Conservation (phyloP, 2,888 invertebrate species). For the Lutraria lutraria region DNA sequence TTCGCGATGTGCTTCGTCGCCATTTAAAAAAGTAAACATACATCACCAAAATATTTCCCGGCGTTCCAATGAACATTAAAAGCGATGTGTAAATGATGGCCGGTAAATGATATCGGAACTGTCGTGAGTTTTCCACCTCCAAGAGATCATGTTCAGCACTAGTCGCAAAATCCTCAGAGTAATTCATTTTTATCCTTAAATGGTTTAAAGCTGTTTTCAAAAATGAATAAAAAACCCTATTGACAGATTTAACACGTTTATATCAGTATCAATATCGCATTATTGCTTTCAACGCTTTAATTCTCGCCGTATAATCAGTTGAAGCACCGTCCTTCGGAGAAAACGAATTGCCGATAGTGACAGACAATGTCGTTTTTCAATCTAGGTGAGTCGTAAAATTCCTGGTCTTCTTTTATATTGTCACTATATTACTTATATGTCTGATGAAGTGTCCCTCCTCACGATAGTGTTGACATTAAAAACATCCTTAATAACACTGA, state of each 20-base stretch:
- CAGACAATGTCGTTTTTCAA: neutral
- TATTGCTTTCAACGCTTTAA: neutral
- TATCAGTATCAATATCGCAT: neutral
- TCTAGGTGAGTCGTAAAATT: neutral
- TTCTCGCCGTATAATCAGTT: neutral
- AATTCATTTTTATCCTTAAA: constrained; percentile 4
- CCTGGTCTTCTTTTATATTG: neutral
- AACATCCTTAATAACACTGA: neutral
- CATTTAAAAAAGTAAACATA: constrained; percentile 74
- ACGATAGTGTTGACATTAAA: neutral
- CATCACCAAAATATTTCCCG: constrained; percentile 71
- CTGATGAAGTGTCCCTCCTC: neutral
- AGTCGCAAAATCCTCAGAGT: neutral
- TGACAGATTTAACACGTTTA: neutral
- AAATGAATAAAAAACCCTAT: neutral
- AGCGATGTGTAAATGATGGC: constrained; percentile 70
- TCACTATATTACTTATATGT: neutral
- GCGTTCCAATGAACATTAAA: constrained; percentile 70
- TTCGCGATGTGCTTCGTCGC: constrained; percentile 68
- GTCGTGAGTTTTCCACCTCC: constrained; percentile 2
- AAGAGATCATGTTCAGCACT: constrained; percentile 1
- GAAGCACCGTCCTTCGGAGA: neutral
- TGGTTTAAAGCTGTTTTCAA: neutral
- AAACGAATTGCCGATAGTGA: neutral
- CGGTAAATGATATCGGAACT: constrained; percentile 50